A percentile compares a stretch with the other conserved stretches of the same genome.
phyloP scores from a whole-genome alignment of 2,888 invertebrate genomes.

The Campoplex capitator region DNA sequence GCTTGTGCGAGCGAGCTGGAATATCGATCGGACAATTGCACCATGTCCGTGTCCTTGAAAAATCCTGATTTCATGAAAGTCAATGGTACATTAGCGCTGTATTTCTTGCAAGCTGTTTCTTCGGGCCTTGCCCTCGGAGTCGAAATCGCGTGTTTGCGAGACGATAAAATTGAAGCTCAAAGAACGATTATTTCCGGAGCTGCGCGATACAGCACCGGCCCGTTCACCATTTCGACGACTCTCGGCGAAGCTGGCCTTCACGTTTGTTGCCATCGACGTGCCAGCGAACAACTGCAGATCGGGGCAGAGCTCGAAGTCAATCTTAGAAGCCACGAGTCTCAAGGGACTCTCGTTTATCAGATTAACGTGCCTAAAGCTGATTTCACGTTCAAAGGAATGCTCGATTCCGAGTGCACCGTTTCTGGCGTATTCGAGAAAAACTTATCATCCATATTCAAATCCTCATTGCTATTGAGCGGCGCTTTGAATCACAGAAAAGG shows the following conservation, averaged over 20 bases:
- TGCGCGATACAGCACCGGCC: slow-evolving; percentile 85
- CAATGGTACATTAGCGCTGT: slow-evolving; percentile 79
- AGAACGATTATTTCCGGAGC: slow-evolving; percentile 79
- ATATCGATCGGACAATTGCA: slow-evolving; percentile 82
- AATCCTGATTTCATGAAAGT: slow-evolving; percentile 75
- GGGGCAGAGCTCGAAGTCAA: slow-evolving; percentile 89
- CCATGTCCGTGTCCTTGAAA: slow-evolving; percentile 77
- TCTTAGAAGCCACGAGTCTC: slow-evolving; percentile 86
- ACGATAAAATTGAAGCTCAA: slow-evolving; percentile 71
- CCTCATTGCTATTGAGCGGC: slow-evolving; percentile 88
- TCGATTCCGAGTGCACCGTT: slow-evolving; percentile 87
- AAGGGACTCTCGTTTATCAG: slow-evolving; percentile 88
- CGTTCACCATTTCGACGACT: slow-evolving; percentile 90
- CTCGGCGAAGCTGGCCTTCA: slow-evolving; percentile 85
- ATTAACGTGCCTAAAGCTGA: slow-evolving; percentile 88
- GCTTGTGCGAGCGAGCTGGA: slow-evolving; percentile 76
- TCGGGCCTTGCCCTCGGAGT: slow-evolving; percentile 81
- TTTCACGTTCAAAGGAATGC: slow-evolving; percentile 87
- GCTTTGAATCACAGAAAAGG: slow-evolving; percentile 88
- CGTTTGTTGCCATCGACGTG: slow-evolving; percentile 88
- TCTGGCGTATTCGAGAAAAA: slow-evolving; percentile 89
- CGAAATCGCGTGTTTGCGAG: slow-evolving; percentile 79
- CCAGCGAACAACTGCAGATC: slow-evolving; percentile 87
- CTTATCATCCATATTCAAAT: slow-evolving; percentile 87
- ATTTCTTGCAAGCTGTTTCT: slow-evolving; percentile 81